phyloP scores from a whole-genome alignment of 2,888 invertebrate species.

The Carterocephalus palaemon region DNA sequence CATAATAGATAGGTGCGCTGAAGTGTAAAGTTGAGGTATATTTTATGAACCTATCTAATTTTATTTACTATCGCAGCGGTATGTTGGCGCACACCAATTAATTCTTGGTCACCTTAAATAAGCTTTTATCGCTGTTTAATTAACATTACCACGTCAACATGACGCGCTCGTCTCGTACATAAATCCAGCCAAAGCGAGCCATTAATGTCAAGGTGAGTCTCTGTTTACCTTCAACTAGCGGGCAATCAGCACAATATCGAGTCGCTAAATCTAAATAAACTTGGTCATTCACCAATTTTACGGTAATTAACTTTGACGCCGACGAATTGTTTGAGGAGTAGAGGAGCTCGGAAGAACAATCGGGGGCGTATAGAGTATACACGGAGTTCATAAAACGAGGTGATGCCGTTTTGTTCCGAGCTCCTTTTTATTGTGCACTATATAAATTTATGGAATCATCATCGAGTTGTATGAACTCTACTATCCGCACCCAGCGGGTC shows the following conservation, averaged over 20 bases:
- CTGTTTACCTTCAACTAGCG: conserved; percentile 38
- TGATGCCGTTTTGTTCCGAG: conserved; percentile 71
- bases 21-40: no score
- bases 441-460: conserved; percentile 79
- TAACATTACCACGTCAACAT: conserved; percentile 53
- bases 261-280: conserved; percentile 53
- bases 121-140: conserved; percentile 60
- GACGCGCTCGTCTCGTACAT: conserved; percentile 31
- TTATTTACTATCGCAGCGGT: conserved; percentile 13
- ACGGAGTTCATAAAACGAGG: conserved; percentile 63
- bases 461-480: conserved; percentile 75
- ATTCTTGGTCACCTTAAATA: conserved; percentile 48
- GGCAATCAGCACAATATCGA: conserved; percentile 39
- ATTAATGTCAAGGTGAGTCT: conserved; percentile 61
- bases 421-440: conserved; percentile 72
- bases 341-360: conserved; percentile 47
- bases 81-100: conserved; percentile 32
- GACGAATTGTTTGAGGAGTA: conserved; percentile 31
- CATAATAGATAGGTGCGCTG: no score
- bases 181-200: conserved; percentile 32
- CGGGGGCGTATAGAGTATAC: conserved; percentile 41
- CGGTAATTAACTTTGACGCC: conserved; percentile 54
- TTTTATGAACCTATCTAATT: conserved; percentile 9
- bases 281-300: conserved; percentile 58
- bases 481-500: conserved; percentile 65